Base-by-base conservation (phyloP, 2,888 invertebrate genomes). In the Enchytraeus crypticus region DNA sequence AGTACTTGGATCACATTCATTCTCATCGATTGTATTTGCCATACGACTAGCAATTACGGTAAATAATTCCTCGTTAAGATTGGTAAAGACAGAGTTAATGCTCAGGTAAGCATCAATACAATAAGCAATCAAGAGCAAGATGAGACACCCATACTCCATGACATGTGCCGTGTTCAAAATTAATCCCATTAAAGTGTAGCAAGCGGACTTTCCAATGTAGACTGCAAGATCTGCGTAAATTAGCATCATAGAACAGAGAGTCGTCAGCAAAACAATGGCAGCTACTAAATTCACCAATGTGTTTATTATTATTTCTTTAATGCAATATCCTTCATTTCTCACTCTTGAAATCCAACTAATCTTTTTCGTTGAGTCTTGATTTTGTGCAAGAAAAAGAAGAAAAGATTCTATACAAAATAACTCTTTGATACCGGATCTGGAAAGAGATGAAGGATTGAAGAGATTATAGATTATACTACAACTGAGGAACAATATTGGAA, bases 181-280 rank as follows among this genome's bases (percentile, higher is more conserved):
- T 46, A 77, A 72, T 0, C 77, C 77, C 77, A 77, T 77, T 73
- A 77, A 71, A 0, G 77, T 77, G 59, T 74, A 57, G 73, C 56
- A 60, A 26, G 55, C 27, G 18, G 63, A 32, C 47, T 63, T 56
- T 11, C 58, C 57, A 11, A 62, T n/a, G 30, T 46, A 64, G 3
- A 53, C 46, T 3, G 47, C 33, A 18, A 64, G 59, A 32, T 64
- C 65, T 5, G 65, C 45, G 5, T 60, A 29, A 57, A 66, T 62
- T 33, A 66, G n/a, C 54, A 73, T 69, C 4, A 72, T 60, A 8
- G 65, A 47, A 30, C 57, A 66, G 5, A 66, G 26, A 18, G 65
- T 64, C 27, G 55, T 18, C 5, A 66, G 60, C 21, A 45, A 33
- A 21, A 60, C 38, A 11, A 56, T n/a, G 1, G 63, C 49, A 2